Evolutionary conservation across 2,888 invertebrate genomes (phyloP), one percentile per base, ranked within the genome.

Genomic region (Acleris holmiana): DNA sequence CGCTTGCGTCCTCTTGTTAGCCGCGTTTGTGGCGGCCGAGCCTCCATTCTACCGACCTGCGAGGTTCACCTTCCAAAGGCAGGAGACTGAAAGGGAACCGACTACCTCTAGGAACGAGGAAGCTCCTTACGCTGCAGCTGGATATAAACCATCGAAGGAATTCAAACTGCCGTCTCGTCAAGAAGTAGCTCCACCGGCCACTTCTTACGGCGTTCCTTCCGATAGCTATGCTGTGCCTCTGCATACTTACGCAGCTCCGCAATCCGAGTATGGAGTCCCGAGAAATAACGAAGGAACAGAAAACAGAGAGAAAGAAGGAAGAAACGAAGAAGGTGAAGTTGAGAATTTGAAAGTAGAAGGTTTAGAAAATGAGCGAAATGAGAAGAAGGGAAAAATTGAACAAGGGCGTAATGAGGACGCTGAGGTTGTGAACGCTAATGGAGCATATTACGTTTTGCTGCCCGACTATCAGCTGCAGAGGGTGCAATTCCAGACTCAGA

Each of bases 381-480:
- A 80, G 29, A 83, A 65, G 61, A 76, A 61, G 67, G 74, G 77
- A 19, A 78, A 83, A 70, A 57, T 90, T 64, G 73, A 86, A 75
- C 78, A 81, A 19, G 82, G 71, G 4, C 79, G 83, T 0, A 82
- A 85, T 54, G 79, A 77, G 1, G 85, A 86, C 15, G 78, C 83
- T 57, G 89, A 89, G 61, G 80, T 91, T 5, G 77, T 93, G 21
- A 88, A 79, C 67, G 75, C 81, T 54, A 83, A 87, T 71, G 95
- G 95, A 6, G 93, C 94, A 29, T 95, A 95, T 80, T 95, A 94
- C 79, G 91, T 95, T 7, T 93, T 95, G 46, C 88, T 95, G 68
- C 95, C 95, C 2, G 93, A 89, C 67, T 94, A 95, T 3, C 92
- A 94, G 69, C 88, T 95, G 2, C 95, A 95, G 73, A 91, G 93